A percentile compares a stretch with the other conserved stretches of the same genome.
Evolutionary conservation across 2,888 invertebrate species (phyloP).

Genomic region (Trilocha varians): DNA sequence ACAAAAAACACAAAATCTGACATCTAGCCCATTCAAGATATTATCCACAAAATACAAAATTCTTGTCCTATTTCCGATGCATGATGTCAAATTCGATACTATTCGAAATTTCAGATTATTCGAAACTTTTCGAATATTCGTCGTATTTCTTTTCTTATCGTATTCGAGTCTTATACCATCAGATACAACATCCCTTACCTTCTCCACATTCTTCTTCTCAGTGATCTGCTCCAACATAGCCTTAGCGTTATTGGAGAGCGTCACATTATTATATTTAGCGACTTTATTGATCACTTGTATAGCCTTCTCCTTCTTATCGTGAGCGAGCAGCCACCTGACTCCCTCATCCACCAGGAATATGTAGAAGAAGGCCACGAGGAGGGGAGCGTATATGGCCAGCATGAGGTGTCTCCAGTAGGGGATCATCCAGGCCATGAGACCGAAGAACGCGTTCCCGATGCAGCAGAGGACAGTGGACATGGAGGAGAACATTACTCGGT

Average conservation of each 20-base stretch:
- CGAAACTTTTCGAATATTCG: too few relatives aligned
- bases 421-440: constrained; percentile 79
- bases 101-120: too few relatives aligned
- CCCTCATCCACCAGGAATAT: constrained; percentile 84
- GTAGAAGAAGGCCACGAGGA: constrained; percentile 78
- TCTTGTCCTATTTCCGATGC: too few relatives aligned
- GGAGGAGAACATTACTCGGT: constrained; percentile 57
- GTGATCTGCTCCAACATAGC: constrained; percentile 51
- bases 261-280: constrained; percentile 77
- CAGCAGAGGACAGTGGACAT: constrained; percentile 47
- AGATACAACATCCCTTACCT: too few relatives aligned
- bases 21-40: too few relatives aligned
- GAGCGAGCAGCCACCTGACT: constrained; percentile 84
- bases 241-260: constrained; percentile 67
- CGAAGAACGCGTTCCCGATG: constrained; percentile 80
- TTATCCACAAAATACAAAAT: too few relatives aligned
- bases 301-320: constrained; percentile 78
- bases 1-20: too few relatives aligned
- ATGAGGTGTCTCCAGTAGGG: constrained; percentile 81
- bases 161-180: too few relatives aligned
- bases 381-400: constrained; percentile 80
- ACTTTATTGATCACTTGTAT: constrained; percentile 76
- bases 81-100: too few relatives aligned
- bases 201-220: constrained; percentile 32
- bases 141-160: too few relatives aligned